Evolutionary conservation across 2,113 vertebrate genomes (phyloP).

Genomic region (Burhinus oedicnemus): DNA sequence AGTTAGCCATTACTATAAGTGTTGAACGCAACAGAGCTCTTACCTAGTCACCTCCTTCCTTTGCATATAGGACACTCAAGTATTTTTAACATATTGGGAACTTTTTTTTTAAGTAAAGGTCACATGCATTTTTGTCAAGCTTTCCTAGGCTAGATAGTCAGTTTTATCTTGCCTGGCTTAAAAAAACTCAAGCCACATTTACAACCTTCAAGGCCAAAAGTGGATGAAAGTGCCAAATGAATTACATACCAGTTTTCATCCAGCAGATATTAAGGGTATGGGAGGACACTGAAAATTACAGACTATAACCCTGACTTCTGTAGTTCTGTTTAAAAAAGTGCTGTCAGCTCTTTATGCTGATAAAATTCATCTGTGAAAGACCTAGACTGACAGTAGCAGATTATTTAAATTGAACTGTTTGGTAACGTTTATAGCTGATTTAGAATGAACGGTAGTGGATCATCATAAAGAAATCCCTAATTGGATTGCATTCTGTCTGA

Average conservation of each 20-base stretch:
- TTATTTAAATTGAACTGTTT: neutral
- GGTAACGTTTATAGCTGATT: conserved; percentile 11
- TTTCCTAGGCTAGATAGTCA: neutral
- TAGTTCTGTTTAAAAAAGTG: neutral
- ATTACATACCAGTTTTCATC: conserved; percentile 1
- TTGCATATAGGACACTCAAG: neutral
- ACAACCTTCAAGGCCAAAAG: neutral
- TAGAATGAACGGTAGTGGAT: neutral
- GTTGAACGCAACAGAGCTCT: neutral
- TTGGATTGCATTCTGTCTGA: neutral
- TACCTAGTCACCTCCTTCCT: neutral
- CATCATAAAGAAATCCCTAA: conserved; percentile 38
- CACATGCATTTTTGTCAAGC: neutral
- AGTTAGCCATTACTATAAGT: neutral
- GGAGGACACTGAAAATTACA: neutral
- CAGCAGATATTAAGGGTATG: neutral
- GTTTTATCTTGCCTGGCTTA: neutral
- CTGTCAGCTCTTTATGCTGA: neutral
- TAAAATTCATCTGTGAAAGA: conserved; percentile 2
- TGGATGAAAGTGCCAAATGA: neutral
- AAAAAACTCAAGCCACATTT: neutral
- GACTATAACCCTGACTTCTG: neutral
- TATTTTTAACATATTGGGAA: neutral
- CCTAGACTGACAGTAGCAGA: neutral
- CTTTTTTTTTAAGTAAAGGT: neutral